Conservation (phyloP, 2,113 vertebrate genomes). For the Heterotis niloticus region DNA sequence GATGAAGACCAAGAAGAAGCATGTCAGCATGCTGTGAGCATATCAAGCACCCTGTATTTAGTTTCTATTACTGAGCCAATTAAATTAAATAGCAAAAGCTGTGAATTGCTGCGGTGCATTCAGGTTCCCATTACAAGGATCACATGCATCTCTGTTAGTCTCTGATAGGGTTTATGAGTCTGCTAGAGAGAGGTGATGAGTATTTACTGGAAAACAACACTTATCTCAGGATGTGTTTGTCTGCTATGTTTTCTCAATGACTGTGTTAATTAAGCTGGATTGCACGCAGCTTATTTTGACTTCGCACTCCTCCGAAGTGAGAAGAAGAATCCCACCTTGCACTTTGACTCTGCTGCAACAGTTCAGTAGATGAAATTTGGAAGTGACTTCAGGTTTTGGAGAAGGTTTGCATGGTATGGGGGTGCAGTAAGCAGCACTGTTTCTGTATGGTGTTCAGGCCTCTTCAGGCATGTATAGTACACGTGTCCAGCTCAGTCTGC, state of each 20-base stretch:
- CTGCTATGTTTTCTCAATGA: neutral
- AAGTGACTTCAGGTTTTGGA: neutral
- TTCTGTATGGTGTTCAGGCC: no score
- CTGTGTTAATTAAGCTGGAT: neutral
- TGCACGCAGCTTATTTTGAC: neutral
- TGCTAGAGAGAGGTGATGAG: neutral
- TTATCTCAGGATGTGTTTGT: neutral
- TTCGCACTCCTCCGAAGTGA: neutral
- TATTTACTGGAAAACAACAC: neutral
- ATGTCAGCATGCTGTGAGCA: no score
- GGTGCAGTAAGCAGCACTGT: no score
- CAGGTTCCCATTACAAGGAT: no score
- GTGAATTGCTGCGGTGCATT: neutral
- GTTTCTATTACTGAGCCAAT: neutral
- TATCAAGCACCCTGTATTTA: no score
- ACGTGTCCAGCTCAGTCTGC: no score
- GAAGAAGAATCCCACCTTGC: neutral
- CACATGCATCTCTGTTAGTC: neutral
- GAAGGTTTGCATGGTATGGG: conserved; percentile 28
- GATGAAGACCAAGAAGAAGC: no score
- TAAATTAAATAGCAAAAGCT: neutral
- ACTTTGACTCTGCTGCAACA: neutral
- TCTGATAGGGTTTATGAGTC: neutral
- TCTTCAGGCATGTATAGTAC: no score
- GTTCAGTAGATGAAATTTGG: neutral